Evolutionary conservation across 2,113 vertebrate genomes (phyloP).

Genomic region (Mirza zaza): DNA sequence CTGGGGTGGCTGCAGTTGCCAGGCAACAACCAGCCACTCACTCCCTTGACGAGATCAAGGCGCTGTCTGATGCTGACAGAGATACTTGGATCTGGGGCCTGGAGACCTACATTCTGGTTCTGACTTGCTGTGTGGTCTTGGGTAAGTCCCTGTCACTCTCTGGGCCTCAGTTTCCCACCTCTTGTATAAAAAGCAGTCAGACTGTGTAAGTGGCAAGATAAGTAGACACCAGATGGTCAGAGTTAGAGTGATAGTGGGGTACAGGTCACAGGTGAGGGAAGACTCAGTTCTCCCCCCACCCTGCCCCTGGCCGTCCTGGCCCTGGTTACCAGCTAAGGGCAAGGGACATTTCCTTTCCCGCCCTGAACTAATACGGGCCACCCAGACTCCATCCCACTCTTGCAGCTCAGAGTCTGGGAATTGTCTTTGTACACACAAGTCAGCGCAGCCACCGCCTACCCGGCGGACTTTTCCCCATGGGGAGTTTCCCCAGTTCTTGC

Average conservation of each 20-base stretch:
- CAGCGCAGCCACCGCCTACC: not conserved
- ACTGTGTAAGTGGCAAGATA: not conserved
- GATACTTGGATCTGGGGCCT: not conserved
- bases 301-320: not conserved
- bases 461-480: not conserved
- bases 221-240: not conserved
- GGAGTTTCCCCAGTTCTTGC: slow-evolving; percentile 57
- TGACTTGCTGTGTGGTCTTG: slow-evolving; percentile 6
- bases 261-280: not conserved
- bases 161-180: not conserved
- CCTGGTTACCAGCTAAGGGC: not conserved
- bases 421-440: not conserved
- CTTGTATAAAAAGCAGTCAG: not conserved
- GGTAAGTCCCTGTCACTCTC: not conserved
- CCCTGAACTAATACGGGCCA: not conserved
- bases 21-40: slow-evolving; percentile 6
- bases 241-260: not conserved
- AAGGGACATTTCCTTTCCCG: not conserved
- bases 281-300: not conserved
- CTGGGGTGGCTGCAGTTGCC: slow-evolving; percentile 32
- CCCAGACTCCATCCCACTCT: not conserved
- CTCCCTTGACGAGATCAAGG: not conserved
- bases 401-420: not conserved
- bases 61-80: not conserved
- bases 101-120: slow-evolving; percentile 24